Percentiles rank a stretch among this genome's conserved stretches.
These are phyloP conservation scores for Pterocles gutturalis DNA, from an alignment of 2,113 vertebrate genomes.

Conservation along the genomic window DNA sequence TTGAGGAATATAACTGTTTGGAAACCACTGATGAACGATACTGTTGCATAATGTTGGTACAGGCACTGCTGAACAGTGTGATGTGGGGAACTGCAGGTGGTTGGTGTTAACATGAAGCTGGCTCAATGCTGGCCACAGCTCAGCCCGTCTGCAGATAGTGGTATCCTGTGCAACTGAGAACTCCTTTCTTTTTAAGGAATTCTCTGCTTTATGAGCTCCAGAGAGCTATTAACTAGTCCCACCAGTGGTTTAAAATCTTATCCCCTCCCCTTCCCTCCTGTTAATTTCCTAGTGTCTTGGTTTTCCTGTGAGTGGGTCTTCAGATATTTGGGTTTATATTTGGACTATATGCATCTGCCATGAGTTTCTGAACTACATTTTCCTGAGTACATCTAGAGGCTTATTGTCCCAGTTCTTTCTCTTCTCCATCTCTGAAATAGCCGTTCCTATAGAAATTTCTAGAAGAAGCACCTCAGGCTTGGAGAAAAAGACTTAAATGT, in stretches of 20 bases:
- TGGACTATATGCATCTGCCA: background rate
- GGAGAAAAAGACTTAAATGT: background rate
- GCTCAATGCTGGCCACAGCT: background rate
- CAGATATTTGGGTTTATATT: background rate
- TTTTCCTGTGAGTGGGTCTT: background rate
- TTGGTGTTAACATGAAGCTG: accelerated
- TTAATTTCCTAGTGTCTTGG: background rate
- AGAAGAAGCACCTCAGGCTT: background rate
- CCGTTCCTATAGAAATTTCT: background rate
- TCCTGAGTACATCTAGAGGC: background rate
- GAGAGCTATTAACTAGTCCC: background rate
- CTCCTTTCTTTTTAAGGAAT: background rate
- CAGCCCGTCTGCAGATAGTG: accelerated
- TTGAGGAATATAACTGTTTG: background rate
- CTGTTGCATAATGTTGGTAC: background rate
- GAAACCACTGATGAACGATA: background rate
- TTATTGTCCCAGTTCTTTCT: background rate
- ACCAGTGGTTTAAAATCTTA: background rate
- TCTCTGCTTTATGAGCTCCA: background rate
- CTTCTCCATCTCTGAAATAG: background rate
- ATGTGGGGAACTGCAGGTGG: background rate
- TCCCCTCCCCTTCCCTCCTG: background rate
- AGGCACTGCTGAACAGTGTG: background rate
- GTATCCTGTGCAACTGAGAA: background rate
- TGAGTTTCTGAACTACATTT: background rate